phyloP scores from a whole-genome alignment of 1,140 invertebrate genomes.

The Drosophila sp. region DNA sequence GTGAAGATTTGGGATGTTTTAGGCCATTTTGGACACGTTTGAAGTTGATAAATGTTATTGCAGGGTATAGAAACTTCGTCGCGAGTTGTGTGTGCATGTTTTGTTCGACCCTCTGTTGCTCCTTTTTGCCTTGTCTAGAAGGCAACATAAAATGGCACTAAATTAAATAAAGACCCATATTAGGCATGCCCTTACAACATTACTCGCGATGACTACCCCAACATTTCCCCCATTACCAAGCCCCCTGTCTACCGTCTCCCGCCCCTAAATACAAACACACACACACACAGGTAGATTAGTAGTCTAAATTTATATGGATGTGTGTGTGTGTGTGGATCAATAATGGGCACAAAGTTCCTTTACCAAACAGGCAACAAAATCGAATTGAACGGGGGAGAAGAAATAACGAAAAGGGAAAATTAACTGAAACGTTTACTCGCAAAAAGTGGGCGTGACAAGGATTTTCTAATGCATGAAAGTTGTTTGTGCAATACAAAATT shows the following conservation, averaged over 20 bases:
- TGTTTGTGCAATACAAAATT: constrained; percentile 37
- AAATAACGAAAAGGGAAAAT: constrained; percentile 43
- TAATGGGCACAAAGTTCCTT: constrained; percentile 76
- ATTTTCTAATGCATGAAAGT: constrained; percentile 53
- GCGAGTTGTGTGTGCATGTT: not conserved
- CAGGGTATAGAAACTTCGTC: no score
- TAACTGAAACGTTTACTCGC: constrained; percentile 46
- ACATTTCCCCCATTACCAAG: constrained; percentile 18
- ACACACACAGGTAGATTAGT: constrained; percentile 38
- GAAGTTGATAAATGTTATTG: no score
- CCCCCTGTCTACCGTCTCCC: not conserved
- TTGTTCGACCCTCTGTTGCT: constrained; percentile 2
- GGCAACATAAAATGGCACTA: constrained; percentile 75
- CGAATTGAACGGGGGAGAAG: constrained; percentile 20
- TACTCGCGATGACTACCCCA: constrained; percentile 24
- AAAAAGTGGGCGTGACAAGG: constrained; percentile 41
- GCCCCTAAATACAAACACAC: constrained; percentile 5
- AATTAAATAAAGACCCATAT: constrained; percentile 79
- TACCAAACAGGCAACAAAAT: constrained; percentile 36
- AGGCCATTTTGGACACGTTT: no score
- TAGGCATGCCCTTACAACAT: constrained; percentile 67
- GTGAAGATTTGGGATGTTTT: no score
- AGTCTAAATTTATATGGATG: constrained; percentile 30
- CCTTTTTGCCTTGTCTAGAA: constrained; percentile 18
- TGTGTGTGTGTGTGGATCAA: constrained; percentile 58